Evolutionary conservation across 92 coral and sea anemone species (phyloP), one percentile per base, ranked within the genome.

Genomic region (Epizoanthus stellaris): DNA sequence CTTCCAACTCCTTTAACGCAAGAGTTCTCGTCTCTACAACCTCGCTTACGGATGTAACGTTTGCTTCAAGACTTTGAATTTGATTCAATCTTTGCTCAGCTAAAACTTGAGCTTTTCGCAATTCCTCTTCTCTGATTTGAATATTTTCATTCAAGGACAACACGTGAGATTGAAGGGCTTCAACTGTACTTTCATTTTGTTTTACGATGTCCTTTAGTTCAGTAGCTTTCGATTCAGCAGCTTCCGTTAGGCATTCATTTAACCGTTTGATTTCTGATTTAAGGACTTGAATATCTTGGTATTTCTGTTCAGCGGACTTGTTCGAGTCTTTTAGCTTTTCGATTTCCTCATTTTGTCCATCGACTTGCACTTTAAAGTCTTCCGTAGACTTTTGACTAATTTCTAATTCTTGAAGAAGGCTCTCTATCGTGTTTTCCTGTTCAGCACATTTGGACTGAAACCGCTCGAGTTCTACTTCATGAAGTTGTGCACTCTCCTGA

Each of bases 71-170:
- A 8, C 77, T 76, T 69, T 75, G 69, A 57, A 85, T 69, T 81
- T 81, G 67, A 5, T 21, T 53, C 59, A 14, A 61, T 49, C 66
- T 87, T 58, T 91, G 93, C 30, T 87, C 90, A 0, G 15, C 81
- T n/a, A 69, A 59, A 17, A 76, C 80, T 61, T 68, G 85, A 17
- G 63, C 67, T 49, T 85, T 88, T 63, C 65, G 85, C 47, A 96
- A 63, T 80, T 95, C 94, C 73, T 88, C 93, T n/a, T 91, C 94
- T 79, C 88, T 93, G 64, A 67, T 76, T 30, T 86, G 88, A 23
- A 91, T 47, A 3, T 85, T 91, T 39, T 95, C 87, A 81, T 88
- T 93, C 77, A 86, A 76, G n/a, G 91, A 92, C 4, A 88, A 75
- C 43, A 92, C 70, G 56, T 90, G 93, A 30, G 59, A 86, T 64